A percentile compares a stretch with the other conserved stretches of the same genome.
Conservation (phyloP, 2,888 invertebrate genomes). For the Leptura quadrifasciata region DNA sequence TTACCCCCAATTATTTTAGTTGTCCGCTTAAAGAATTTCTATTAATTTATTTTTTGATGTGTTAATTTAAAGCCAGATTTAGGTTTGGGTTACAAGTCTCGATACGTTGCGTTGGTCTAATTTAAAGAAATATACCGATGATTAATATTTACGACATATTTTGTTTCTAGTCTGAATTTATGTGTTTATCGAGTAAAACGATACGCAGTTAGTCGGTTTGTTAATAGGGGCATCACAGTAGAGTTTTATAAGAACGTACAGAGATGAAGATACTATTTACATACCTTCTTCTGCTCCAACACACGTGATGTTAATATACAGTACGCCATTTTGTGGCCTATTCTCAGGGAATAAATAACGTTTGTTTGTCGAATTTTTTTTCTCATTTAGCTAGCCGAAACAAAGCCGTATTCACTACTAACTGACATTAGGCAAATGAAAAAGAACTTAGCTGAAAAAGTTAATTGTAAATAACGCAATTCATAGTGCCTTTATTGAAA, state of each 20-base stretch:
- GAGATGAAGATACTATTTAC: neutral
- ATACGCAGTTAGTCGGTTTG: neutral
- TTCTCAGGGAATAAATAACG: no score
- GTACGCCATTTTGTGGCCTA: no score
- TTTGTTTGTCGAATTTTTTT: no score
- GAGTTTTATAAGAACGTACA: neutral
- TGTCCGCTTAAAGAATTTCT: conserved; percentile 47
- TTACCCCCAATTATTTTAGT: conserved; percentile 56
- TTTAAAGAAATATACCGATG: conserved; percentile 6
- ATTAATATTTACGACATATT: conserved; percentile 1
- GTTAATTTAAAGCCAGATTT: conserved; percentile 9
- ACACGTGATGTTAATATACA: neutral
- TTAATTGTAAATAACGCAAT: no score
- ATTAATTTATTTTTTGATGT: conserved; percentile 27
- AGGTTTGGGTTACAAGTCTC: conserved; percentile 14
- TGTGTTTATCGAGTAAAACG: neutral
- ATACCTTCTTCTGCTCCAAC: neutral
- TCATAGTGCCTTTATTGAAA: no score
- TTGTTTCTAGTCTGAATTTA: neutral
- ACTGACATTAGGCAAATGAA: no score
- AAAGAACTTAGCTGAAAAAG: no score
- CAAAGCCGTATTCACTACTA: no score
- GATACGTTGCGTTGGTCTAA: neutral
- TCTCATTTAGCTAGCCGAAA: no score
- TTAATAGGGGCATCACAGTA: neutral